Base-by-base conservation (phyloP, 2,888 invertebrate species). In the Busseola fusca region DNA sequence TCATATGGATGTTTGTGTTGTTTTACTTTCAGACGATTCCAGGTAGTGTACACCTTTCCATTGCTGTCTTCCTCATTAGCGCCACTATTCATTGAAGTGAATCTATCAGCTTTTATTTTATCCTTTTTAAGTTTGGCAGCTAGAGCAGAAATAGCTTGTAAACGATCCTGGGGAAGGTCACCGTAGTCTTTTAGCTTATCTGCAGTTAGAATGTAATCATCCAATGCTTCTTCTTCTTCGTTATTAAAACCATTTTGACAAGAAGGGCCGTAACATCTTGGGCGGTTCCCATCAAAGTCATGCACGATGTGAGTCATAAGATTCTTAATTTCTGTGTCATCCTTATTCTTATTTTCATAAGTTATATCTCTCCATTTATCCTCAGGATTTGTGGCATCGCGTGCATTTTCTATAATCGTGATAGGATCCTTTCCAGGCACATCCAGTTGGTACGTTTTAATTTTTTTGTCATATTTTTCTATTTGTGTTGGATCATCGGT, bases 1-100 rank as follows among this genome's bases (percentile, higher is more conserved):
- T 97, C 97, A 78, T 96, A 96, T 0, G 97, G 96, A 86, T 96
- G 96, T 75, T 96, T 96, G 76, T 96, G 96, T 84, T 96, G 96
- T 86, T 96, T 96, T 16, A 96, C 92, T 89, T 96, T 95, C 42
- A 96, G 74, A 78, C 96, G 89, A 88, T 96, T 96, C 96, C 96
- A 96, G 10, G 94, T 89, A 6, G 95, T 93, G 72, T 92, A 92
- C 42, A 94, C 91, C 80, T 94, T 93, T 30, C 92, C 91, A 77
- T 86, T 90, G 63, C 91, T 90, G 9, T 90, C 89, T 18, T 83
- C 84, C 48, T 84, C 82, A 6, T 87, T 86, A 4, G 73, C 80
- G 2, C 80, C 81, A 72, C 86, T 87, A 42, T 90, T 89, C 62
- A 88, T 86, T 25, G 86, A 87, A 37, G 84, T 82, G 52, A 82